Base-by-base conservation (phyloP, 2,888 invertebrate species). In the Pharmacophagus antenor region DNA sequence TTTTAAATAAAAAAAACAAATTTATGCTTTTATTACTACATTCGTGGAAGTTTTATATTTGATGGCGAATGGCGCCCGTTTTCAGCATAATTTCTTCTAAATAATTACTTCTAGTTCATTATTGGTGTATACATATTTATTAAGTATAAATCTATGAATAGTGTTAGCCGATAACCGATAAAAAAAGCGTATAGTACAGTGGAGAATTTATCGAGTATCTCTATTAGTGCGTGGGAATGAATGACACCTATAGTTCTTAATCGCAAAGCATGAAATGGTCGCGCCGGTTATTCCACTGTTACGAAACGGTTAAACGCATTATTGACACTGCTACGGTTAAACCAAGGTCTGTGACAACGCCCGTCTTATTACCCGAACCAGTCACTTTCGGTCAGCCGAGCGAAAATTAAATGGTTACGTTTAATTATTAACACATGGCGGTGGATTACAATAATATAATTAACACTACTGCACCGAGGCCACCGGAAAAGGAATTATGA, bases 311-410 rank as follows among this genome's bases (percentile, higher is more conserved):
- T 71, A 70, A 72, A 72, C 66, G 68, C 65, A 64, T 64, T 70
- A 73, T 74, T 79, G 76, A 78, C 77, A 75, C 73, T 72, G 73
- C 69, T 72, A 71, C 67, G 65, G 66, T 66, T 53, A 60, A 66
- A 53, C 67, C 81, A 82, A 84, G 82, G 82, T 74, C 78, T 69
- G 64, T 66, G 74, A 70, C 78, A 71, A 72, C 75, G 76, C 77
- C 78, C 73, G 54, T 61, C 56, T 58, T 68, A 42, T 47, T 42
- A 56, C 25, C 25, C 21, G 27, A 22, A 58, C 46, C 72, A 71
- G 72, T 75, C 76, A 73, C 77, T 79, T 82, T 79, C 71, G 67
- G 76, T 70, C 77, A 77, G 79, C n/a, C 76, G 70, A 76, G 66
- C 69, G 67, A 72, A 65, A 67, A 70, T 70, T 70, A 69, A 65